phyloP scores from a whole-genome alignment of 1,140 invertebrate species.

The Dufourea novaeangliae region DNA sequence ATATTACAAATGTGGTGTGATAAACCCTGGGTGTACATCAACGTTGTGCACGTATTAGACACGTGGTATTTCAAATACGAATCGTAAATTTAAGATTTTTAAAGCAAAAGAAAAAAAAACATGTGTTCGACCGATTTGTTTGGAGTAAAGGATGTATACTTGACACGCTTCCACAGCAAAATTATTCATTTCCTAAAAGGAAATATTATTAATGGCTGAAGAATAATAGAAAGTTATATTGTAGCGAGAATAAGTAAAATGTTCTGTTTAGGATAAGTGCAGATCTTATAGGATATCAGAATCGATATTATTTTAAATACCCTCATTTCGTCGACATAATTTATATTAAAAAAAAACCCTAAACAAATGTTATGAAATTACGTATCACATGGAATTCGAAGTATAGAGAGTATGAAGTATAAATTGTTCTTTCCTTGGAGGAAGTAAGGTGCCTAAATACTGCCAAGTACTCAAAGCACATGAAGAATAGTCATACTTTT shows the following conservation, averaged over 20 bases:
- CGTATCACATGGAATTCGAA: background rate
- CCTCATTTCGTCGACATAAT: constrained; percentile 12
- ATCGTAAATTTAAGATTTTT: constrained; percentile 27
- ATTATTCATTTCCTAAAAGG: constrained; percentile 28
- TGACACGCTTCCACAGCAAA: constrained; percentile 21
- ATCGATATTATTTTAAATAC: constrained; percentile 22
- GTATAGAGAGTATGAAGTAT: constrained; percentile 12
- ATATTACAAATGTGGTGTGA: constrained; percentile 15
- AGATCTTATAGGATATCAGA: constrained; percentile 1
- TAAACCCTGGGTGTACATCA: constrained; percentile 16
- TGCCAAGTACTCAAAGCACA: constrained; percentile 49
- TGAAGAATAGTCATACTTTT: constrained; percentile 19
- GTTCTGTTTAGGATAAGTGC: constrained; percentile 1
- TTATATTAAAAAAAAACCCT: constrained; percentile 16
- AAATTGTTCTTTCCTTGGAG: constrained; percentile 36
- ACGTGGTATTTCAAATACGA: constrained; percentile 23
- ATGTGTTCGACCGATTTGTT: constrained; percentile 1
- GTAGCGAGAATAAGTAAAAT: background rate
- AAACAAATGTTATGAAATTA: constrained; percentile 35
- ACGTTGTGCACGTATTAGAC: constrained; percentile 7
- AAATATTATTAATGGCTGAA: constrained; percentile 7
- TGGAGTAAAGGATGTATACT: background rate
- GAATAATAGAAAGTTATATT: constrained; percentile 17
- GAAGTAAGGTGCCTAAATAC: constrained; percentile 53
- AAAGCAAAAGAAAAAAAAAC: background rate